Evolutionary conservation across 2,888 invertebrate genomes (phyloP), one percentile per base, ranked within the genome.

Genomic region (Leucophora obtusa): DNA sequence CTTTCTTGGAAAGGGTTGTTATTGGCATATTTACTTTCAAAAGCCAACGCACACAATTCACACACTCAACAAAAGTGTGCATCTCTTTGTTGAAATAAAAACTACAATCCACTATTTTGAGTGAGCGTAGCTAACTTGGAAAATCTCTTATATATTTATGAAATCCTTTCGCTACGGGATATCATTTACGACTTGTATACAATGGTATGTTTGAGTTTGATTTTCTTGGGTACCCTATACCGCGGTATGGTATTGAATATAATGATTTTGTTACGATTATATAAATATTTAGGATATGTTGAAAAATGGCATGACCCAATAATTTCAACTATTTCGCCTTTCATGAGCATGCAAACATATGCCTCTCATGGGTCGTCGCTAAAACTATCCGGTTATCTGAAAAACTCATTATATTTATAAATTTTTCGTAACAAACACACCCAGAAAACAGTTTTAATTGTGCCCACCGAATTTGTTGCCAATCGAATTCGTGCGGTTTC

Each of bases 101-200:
- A 28, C 28, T 28, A 33, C 51, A 59, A 59, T 51, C 11, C 51
- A 43, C 43, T 58, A 43, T 65, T 43, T 65, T 77, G 76, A 77
- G 73, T 66, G 81, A 74, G 81, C 73, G 66, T 68, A 50, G 66
- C 71, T 66, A 77, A 77, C 63, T 35, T 58, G 53, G 17, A 60
- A 65, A 73, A 71, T 68, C 35, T 58, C 51, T 51, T 70, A 66
- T 10, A 11, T 47, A n/a, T 66, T 72, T 60, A 85, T 83, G 84
- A 84, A 86, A 86, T 86, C 87, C 87, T 89, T 89, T 89, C 89
- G 86, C 89, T 84, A 89, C 88, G 88, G 89, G 89, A 87, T 86
- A 89, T 89, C 88, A 86, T 87, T 89, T 87, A 87, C 87, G 86
- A 86, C 84, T 85, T 85, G 84, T 85, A 74, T 84, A 82, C 82